A percentile compares a stretch with the other conserved stretches of the same genome.
Evolutionary conservation across 1,140 invertebrate species (phyloP).

Genomic region (Adoxophyes honmai): DNA sequence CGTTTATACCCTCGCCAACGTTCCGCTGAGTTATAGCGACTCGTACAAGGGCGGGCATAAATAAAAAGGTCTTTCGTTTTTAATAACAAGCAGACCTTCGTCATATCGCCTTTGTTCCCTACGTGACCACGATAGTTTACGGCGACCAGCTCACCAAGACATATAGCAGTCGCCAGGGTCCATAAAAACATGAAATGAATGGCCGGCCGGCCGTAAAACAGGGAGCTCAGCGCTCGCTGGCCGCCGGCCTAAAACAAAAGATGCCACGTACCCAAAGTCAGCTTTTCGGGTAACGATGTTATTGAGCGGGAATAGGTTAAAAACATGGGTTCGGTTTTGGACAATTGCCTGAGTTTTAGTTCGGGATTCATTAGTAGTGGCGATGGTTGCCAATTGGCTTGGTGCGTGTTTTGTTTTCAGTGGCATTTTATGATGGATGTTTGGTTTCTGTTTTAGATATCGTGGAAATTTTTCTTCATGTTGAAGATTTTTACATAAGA

Average conservation of each 20-base stretch:
- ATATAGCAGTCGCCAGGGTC: neutral
- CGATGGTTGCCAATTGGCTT: no score
- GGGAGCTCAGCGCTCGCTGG: neutral
- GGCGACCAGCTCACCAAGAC: slow-evolving; percentile 24
- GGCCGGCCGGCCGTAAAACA: neutral
- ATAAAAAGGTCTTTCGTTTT: slow-evolving; percentile 52
- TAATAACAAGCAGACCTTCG: slow-evolving; percentile 52
- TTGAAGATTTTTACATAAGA: no score
- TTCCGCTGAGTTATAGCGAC: slow-evolving; percentile 25
- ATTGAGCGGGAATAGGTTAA: slow-evolving; percentile 1
- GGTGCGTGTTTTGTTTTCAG: no score
- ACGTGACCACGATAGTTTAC: slow-evolving; percentile 41
- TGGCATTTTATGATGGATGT: no score
- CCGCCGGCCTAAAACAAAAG: neutral
- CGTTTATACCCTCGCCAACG: slow-evolving; percentile 24
- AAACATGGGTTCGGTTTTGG: slow-evolving; percentile 2
- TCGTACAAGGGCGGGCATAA: slow-evolving; percentile 38
- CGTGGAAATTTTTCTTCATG: no score
- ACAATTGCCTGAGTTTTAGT: neutral
- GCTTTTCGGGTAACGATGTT: slow-evolving; percentile 14
- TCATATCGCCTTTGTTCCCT: slow-evolving; percentile 52
- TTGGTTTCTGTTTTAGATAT: no score
- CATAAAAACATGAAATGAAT: slow-evolving; percentile 14
- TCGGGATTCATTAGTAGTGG: no score
- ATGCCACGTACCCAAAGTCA: neutral